phyloP scores from a whole-genome alignment of 1,140 invertebrate genomes.

The Trissolcus basalis region DNA sequence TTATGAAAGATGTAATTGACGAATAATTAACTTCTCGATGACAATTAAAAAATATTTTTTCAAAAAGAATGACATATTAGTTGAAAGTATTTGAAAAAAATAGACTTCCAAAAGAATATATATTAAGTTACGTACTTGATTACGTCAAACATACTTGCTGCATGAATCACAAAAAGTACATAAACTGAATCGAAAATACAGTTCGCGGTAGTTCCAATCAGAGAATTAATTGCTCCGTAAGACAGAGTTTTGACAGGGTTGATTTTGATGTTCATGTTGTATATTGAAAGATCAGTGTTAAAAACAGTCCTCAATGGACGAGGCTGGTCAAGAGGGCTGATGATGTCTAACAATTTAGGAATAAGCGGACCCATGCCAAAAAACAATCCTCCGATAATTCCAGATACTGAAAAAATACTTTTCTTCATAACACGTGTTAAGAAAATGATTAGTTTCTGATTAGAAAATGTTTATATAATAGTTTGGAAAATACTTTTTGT shows the following conservation, averaged over 20 bases:
- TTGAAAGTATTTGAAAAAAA: neutral
- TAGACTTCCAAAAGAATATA: neutral
- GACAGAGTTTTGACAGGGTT: constrained; percentile 3
- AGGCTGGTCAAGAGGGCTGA: constrained; percentile 6
- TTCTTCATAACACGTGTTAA: neutral
- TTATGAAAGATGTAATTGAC: neutral
- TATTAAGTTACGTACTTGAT: constrained; percentile 7
- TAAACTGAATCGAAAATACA: constrained; percentile 6
- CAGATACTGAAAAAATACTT: neutral
- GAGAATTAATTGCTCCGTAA: constrained; percentile 3
- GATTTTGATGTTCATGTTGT: constrained; percentile 18
- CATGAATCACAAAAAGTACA: constrained; percentile 14
- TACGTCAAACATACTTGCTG: constrained; percentile 6
- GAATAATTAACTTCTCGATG: too few relatives aligned
- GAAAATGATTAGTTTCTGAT: too few relatives aligned
- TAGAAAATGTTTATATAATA: too few relatives aligned
- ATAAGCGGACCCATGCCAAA: neutral
- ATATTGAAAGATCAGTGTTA: constrained; percentile 5
- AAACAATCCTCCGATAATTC: neutral
- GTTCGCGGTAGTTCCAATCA: neutral
- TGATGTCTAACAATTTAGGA: constrained; percentile 6
- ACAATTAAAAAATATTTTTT: neutral
- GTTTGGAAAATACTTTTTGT: too few relatives aligned
- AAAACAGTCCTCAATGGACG: constrained; percentile 4
- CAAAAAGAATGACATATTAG: too few relatives aligned